Percentiles rank a stretch among this genome's conserved stretches.
Evolutionary conservation across 1,140 invertebrate species (phyloP).

Genomic region (Hirudo medicinalis): DNA sequence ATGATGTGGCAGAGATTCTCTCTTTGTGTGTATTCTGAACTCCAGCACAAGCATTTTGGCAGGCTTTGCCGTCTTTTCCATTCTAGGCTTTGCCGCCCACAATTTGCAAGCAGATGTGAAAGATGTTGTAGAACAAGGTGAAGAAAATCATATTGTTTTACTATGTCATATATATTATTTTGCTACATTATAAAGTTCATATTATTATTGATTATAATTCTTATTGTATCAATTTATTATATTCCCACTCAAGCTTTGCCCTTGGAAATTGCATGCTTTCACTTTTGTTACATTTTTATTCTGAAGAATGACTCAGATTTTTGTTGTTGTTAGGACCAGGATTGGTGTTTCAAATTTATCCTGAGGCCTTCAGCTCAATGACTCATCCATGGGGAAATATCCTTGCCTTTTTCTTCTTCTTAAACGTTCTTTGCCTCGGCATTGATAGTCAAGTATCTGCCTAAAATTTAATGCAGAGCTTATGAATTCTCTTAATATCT

Average conservation of each 20-base stretch:
- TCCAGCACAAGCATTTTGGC: slow-evolving; percentile 36
- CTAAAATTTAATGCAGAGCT: too few species aligned
- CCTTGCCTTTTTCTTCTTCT: slow-evolving; percentile 37
- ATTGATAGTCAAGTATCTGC: slow-evolving; percentile 68
- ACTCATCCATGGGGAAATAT: slow-evolving; percentile 30
- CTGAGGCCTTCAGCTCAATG: slow-evolving; percentile 37
- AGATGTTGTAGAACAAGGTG: slow-evolving; percentile 36
- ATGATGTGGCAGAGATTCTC: slow-evolving; percentile 12
- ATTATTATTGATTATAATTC: too few species aligned
- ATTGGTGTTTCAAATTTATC: slow-evolving; percentile 38
- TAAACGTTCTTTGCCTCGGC: slow-evolving; percentile 45
- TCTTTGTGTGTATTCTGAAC: slow-evolving; percentile 27
- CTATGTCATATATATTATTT: slow-evolving; percentile 2
- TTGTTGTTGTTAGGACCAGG: slow-evolving; percentile 32
- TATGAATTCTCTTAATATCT: too few species aligned
- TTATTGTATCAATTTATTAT: too few species aligned
- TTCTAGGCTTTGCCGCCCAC: slow-evolving; percentile 34
- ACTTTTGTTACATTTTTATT: background rate
- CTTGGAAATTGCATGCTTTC: too few species aligned
- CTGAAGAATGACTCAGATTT: background rate
- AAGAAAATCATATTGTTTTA: slow-evolving; percentile 18
- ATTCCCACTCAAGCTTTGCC: too few species aligned
- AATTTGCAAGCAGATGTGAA: slow-evolving; percentile 32
- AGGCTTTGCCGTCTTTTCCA: slow-evolving; percentile 39
- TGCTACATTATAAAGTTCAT: too few species aligned